Conservation (phyloP, 2,888 invertebrate genomes). For the Steinernema carpocapsae region DNA sequence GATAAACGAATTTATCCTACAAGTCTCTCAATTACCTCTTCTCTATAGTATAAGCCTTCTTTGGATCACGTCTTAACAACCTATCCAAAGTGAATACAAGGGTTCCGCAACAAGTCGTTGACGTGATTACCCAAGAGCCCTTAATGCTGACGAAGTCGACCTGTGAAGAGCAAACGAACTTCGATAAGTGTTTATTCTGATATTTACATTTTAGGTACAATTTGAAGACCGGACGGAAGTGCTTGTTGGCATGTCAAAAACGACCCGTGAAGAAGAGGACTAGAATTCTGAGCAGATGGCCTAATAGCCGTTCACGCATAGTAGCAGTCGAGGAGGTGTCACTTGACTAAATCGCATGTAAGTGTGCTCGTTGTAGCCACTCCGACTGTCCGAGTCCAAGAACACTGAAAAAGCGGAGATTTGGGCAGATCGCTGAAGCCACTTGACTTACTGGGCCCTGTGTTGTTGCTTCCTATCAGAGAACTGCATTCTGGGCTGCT, state of each 20-base stretch:
- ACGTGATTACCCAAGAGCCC: no score
- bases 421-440: not conserved
- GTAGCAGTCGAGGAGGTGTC: constrained; percentile 45
- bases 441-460: constrained; percentile 36
- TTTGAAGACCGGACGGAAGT: no score
- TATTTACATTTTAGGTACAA: no score
- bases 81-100: no score
- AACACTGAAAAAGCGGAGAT: constrained; percentile 37
- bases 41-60: no score
- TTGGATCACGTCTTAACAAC: no score
- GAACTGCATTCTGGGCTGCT: constrained; percentile 40
- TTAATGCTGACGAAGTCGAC: no score
- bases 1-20: no score
- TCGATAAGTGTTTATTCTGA: no score
- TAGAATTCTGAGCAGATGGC: not conserved
- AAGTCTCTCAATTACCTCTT: no score
- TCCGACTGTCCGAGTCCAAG: constrained; percentile 41
- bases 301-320: constrained; percentile 30
- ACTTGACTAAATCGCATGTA: constrained; percentile 44
- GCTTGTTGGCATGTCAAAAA: not conserved
- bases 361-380: constrained; percentile 20
- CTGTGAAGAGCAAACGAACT: no score
- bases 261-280: constrained; percentile 13
- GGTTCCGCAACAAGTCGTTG: no score
- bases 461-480: constrained; percentile 46